These are phyloP conservation scores for Perca schrenkii DNA, from an alignment of 2,113 vertebrate genomes.

Conservation along the genomic window DNA sequence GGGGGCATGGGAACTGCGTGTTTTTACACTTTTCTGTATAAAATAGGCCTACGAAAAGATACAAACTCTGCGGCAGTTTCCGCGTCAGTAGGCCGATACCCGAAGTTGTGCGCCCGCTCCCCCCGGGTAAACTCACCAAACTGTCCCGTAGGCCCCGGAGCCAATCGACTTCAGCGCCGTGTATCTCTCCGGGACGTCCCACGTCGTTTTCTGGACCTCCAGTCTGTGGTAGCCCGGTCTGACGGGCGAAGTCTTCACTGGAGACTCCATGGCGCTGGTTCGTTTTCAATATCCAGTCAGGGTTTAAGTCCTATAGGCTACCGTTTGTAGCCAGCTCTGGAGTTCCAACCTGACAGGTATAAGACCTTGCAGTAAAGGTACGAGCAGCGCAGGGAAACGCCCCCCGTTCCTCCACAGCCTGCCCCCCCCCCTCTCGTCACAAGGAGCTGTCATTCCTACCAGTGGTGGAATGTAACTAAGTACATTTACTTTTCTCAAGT, in stretches of 20 bases:
- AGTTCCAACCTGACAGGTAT: too few relatives aligned
- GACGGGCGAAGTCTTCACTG: conserved; percentile 62
- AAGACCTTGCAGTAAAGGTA: too few relatives aligned
- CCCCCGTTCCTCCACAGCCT: too few relatives aligned
- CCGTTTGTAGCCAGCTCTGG: too few relatives aligned
- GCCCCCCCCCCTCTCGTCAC: too few relatives aligned
- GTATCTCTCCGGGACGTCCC: conserved; percentile 84
- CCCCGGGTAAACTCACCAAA: conserved; percentile 79
- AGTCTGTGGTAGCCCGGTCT: conserved; percentile 77
- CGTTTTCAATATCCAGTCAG: too few relatives aligned
- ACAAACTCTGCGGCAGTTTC: not conserved
- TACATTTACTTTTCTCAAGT: too few relatives aligned
- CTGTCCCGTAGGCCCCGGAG: conserved; percentile 86
- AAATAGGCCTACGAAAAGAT: not conserved
- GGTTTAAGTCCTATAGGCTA: too few relatives aligned
- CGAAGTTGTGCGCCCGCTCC: not conserved
- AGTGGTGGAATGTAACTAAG: too few relatives aligned
- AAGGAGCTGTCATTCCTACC: too few relatives aligned
- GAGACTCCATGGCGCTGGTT: conserved; percentile 54
- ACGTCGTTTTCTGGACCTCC: conserved; percentile 85
- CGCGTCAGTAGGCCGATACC: not conserved
- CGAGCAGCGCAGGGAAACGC: too few relatives aligned
- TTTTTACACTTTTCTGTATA: not conserved
- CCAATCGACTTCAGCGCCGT: conserved; percentile 76
- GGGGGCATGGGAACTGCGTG: too few relatives aligned